Evolutionary conservation across 2,113 vertebrate species (phyloP), one percentile per base, ranked within the genome.

Genomic region (Pachyramphus minor): DNA sequence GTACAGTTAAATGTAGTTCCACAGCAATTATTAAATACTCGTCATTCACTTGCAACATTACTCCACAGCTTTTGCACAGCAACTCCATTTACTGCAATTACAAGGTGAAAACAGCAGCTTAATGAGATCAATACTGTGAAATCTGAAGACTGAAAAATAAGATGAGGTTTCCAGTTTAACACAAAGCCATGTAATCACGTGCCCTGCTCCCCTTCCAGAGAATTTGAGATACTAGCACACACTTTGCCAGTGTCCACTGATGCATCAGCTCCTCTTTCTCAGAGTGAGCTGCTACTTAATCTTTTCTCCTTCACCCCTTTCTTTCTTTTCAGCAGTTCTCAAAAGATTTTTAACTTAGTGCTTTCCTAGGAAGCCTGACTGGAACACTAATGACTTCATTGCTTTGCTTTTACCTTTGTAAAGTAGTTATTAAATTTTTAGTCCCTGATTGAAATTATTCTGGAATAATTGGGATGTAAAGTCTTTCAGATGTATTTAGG

Each of bases 401-500:
- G 76, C 90, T 87, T 93, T 90, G 41, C 68, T 89, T 95, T 96
- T 90, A 92, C 96, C 73, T 89, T 90, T 93, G 41, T 94, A 82
- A 95, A 95, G 69, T 45, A 80, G 73, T 87, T 95, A 91, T 91
- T 95, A 96, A 84, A 84, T 87, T 92, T 96, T 96, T 84, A 93
- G 86, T 58, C 69, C 33, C 33, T 69, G 79, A 76, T 94, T 92
- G 90, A 96, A 96, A 96, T 96, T 96, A 96, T 89, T 96, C 56
- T 80, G 68, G 90, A 90, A 89, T 92, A n/a, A n/a, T n/a, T n/a
- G n/a, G n/a, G n/a, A n/a, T n/a, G n/a, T n/a, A 62, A 96, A 94
- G 80, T 87, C 56, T 96, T 96, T 92, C 92, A 89, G 60, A 90
- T 92, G 56, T 86, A 58, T 90, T 94, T 95, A 86, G 92, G 89